Percentiles rank a stretch among this genome's conserved stretches.
Conservation (phyloP, 2,888 invertebrate species). For the Rambutsinella grinnellia region DNA sequence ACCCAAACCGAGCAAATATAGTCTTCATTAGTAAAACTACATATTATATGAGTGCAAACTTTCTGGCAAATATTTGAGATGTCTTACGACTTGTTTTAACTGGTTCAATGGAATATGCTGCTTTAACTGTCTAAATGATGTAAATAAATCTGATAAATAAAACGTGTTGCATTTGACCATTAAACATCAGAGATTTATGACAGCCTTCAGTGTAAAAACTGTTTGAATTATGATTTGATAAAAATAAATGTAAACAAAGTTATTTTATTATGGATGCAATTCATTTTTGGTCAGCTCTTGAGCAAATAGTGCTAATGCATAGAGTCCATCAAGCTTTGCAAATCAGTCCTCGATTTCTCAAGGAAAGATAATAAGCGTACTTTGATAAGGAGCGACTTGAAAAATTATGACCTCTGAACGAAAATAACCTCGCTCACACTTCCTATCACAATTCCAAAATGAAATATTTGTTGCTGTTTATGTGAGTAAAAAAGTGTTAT, state of each 20-base stretch:
- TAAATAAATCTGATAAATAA: background rate
- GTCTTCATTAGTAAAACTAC: background rate
- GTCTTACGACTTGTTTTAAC: background rate
- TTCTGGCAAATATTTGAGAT: background rate
- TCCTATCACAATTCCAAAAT: background rate
- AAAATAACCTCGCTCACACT: background rate
- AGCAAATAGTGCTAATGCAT: no score
- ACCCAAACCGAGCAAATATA: conserved; percentile 6
- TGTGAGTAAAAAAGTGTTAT: background rate
- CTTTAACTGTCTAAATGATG: background rate
- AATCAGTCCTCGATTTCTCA: background rate
- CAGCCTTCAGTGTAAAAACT: background rate
- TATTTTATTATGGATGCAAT: background rate
- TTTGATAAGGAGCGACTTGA: background rate
- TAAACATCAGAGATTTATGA: background rate
- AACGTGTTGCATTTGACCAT: background rate
- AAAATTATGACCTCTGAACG: background rate
- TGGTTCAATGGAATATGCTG: background rate
- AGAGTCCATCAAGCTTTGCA: no score
- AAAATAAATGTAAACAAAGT: conserved; percentile 6
- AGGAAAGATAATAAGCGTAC: background rate
- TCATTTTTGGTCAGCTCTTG: no score
- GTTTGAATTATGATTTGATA: conserved; percentile 4
- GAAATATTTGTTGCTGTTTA: background rate
- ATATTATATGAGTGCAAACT: background rate